phyloP scores from a whole-genome alignment of 2,113 vertebrate species.

The Uria aalge region DNA sequence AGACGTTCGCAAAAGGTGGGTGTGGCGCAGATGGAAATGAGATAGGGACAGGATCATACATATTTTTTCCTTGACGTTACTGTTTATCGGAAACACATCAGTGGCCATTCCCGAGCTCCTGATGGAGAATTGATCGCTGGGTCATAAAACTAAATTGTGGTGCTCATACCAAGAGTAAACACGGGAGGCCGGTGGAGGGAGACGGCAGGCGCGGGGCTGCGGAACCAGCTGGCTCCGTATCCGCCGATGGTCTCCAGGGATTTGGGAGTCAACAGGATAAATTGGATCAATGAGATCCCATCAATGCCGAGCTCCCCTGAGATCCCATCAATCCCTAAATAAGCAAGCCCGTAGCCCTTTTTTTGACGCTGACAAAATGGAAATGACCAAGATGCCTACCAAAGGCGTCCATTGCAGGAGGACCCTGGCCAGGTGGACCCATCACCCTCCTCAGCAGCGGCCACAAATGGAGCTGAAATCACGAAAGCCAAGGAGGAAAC shows the following conservation, averaged over 20 bases:
- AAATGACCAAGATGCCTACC: background rate
- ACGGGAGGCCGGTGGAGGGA: background rate
- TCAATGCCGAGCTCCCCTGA: background rate
- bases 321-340: background rate
- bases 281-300: background rate
- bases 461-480: background rate
- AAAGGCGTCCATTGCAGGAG: background rate
- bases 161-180: constrained; percentile 30
- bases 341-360: background rate
- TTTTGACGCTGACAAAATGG: background rate
- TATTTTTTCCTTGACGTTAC: constrained; percentile 10
- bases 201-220: background rate
- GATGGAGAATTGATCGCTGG: constrained; percentile 61
- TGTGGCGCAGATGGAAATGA: background rate
- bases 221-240: background rate
- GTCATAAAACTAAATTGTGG: constrained; percentile 62
- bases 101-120: constrained; percentile 37
- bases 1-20: background rate
- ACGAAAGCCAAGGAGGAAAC: background rate
- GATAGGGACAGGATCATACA: background rate
- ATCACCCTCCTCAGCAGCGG: background rate
- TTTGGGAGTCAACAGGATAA: background rate
- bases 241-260: background rate
- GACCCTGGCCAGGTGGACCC: background rate
- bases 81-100: constrained; percentile 57